Conservation (phyloP, 2,888 invertebrate genomes). For the Aphidoletes aphidimyza region DNA sequence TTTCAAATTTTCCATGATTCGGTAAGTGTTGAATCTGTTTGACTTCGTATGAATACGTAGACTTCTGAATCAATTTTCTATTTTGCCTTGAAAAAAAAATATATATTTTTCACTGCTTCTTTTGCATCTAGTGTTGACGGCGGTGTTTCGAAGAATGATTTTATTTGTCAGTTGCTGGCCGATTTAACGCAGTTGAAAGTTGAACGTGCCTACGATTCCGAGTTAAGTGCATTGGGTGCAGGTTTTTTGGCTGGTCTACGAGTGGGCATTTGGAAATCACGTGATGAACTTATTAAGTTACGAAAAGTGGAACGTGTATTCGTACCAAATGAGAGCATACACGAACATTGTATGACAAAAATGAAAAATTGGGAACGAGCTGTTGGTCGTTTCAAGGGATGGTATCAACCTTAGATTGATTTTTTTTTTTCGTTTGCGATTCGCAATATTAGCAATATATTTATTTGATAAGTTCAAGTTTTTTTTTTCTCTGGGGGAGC, state of each 20-base stretch:
- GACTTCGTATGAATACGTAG: not conserved
- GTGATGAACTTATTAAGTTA: conserved; percentile 73
- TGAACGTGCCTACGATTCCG: conserved; percentile 77
- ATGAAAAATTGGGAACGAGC: conserved; percentile 63
- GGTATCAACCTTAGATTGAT: conserved; percentile 61
- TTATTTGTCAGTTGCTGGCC: conserved; percentile 87
- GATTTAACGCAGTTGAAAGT: conserved; percentile 82
- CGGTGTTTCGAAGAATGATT: conserved; percentile 95
- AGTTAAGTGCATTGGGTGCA: conserved; percentile 88
- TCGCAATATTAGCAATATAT: not conserved
- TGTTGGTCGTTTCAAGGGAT: conserved; percentile 63
- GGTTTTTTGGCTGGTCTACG: conserved; percentile 86
- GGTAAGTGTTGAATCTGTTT: conserved; percentile 65
- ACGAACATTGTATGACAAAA: conserved; percentile 58
- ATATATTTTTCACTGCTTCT: not conserved
- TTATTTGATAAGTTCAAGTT: not conserved
- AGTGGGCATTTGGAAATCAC: conserved; percentile 78
- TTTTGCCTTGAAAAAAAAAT: too few relatives aligned
- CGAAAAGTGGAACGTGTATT: conserved; percentile 74
- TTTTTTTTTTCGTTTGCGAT: too few relatives aligned
- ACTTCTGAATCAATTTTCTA: too few relatives aligned
- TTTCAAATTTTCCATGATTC: conserved; percentile 70
- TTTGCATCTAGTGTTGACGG: conserved; percentile 92
- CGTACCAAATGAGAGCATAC: conserved; percentile 66
- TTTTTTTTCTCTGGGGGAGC: not conserved